Percentiles rank a stretch among this genome's conserved stretches.
Conservation (phyloP, 1,140 invertebrate species). For the Sycophaga agraensis region DNA sequence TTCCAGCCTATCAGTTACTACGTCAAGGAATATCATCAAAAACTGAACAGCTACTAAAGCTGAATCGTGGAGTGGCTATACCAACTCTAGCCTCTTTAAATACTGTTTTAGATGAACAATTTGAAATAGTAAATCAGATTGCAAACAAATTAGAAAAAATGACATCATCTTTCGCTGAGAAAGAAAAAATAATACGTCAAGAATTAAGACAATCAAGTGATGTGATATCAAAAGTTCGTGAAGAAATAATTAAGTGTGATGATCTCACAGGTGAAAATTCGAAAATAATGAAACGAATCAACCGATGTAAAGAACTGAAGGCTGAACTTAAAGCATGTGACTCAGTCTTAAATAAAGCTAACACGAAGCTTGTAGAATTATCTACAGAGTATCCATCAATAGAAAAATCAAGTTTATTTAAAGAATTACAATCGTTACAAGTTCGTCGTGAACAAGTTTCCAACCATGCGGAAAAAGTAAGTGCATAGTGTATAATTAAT, state of each 20-base stretch:
- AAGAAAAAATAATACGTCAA: constrained; percentile 71
- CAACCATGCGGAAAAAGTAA: constrained; percentile 69
- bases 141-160: constrained; percentile 75
- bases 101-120: constrained; percentile 74
- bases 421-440: constrained; percentile 76
- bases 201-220: constrained; percentile 72
- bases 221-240: constrained; percentile 73
- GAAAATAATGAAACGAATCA: constrained; percentile 77
- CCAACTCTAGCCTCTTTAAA: constrained; percentile 70
- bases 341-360: constrained; percentile 60
- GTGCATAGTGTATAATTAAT: no score
- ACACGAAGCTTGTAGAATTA: constrained; percentile 59
- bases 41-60: constrained; percentile 75
- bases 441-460: constrained; percentile 76
- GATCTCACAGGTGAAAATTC: constrained; percentile 85
- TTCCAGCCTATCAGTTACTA: constrained; percentile 74
- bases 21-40: constrained; percentile 77
- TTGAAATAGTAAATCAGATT: constrained; percentile 71
- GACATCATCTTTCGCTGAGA: constrained; percentile 69
- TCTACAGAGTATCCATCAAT: constrained; percentile 78
- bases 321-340: constrained; percentile 67
- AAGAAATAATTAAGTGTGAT: constrained; percentile 86
- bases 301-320: constrained; percentile 72
- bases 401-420: constrained; percentile 72
- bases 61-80: constrained; percentile 74